phyloP scores from a whole-genome alignment of 2,888 invertebrate genomes.

The Euplexia lucipara region DNA sequence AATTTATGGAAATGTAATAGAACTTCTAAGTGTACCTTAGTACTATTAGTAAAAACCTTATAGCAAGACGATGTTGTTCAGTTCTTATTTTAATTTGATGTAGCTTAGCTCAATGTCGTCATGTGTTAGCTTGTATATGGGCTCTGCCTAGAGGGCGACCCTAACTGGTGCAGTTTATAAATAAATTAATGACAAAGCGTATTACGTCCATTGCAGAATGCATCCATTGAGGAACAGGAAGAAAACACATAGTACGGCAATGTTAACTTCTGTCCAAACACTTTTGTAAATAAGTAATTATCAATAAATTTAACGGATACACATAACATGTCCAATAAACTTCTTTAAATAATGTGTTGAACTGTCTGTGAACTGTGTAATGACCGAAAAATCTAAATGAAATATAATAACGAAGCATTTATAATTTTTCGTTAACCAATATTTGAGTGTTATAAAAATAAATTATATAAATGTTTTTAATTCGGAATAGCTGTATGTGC shows the following conservation, averaged over 20 bases:
- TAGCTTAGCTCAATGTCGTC: slow-evolving; percentile 87
- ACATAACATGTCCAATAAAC: slow-evolving; percentile 61
- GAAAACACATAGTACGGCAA: slow-evolving; percentile 85
- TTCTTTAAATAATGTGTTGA: slow-evolving; percentile 33
- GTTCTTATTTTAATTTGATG: slow-evolving; percentile 72
- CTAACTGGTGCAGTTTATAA: slow-evolving; percentile 58
- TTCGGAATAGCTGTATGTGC: slow-evolving; percentile 33
- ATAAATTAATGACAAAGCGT: slow-evolving; percentile 78
- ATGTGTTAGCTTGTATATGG: slow-evolving; percentile 78
- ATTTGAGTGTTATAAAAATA: slow-evolving; percentile 49
- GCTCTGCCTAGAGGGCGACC: slow-evolving; percentile 65
- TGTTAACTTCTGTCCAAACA: slow-evolving; percentile 80
- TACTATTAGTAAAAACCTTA: slow-evolving; percentile 66
- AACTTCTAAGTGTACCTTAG: slow-evolving; percentile 67
- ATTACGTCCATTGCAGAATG: slow-evolving; percentile 90
- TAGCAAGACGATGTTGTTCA: slow-evolving; percentile 61
- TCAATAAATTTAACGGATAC: slow-evolving; percentile 58
- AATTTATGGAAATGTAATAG: slow-evolving; percentile 62
- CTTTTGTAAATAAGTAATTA: slow-evolving; percentile 65
- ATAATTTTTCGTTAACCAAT: slow-evolving; percentile 43
- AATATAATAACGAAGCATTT: slow-evolving; percentile 36
- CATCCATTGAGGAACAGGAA: slow-evolving; percentile 85
- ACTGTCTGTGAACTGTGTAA: slow-evolving; percentile 24
- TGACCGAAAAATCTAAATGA: slow-evolving; percentile 26
- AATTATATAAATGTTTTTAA: slow-evolving; percentile 52